Percentiles rank a stretch among this genome's conserved stretches.
phyloP scores from a whole-genome alignment of 2,888 invertebrate genomes.

The Gortyna flavago region DNA sequence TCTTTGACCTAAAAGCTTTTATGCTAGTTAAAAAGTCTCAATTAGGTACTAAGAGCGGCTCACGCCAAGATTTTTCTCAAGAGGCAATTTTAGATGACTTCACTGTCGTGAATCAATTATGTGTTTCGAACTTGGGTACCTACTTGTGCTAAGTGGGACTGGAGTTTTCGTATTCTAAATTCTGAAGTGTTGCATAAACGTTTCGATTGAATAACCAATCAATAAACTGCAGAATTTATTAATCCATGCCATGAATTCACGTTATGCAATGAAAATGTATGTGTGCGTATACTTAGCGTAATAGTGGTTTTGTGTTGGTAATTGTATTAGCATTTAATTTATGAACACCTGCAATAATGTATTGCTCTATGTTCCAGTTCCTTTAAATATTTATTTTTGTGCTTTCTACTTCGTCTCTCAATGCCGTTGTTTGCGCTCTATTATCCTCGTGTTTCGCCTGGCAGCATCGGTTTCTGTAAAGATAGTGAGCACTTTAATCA shows the following conservation, averaged over 20 bases:
- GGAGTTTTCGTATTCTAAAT: conserved; percentile 29
- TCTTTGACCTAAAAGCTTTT: conserved; percentile 61
- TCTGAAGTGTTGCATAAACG: conserved; percentile 52
- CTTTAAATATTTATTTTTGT: conserved; percentile 11
- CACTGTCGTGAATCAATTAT: conserved; percentile 56
- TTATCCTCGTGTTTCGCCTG: conserved; percentile 50
- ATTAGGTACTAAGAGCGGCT: conserved; percentile 54
- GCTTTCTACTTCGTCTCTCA: conserved; percentile 11
- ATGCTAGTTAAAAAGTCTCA: conserved; percentile 60
- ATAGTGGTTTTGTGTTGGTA: conserved; percentile 45
- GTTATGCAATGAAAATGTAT: conserved; percentile 60
- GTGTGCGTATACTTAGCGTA: conserved; percentile 46
- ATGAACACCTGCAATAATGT: conserved; percentile 39
- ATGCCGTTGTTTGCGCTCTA: conserved; percentile 33
- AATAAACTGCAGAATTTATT: conserved; percentile 59
- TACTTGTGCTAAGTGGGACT: conserved; percentile 27
- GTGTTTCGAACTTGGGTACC: conserved; percentile 29
- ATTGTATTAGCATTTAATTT: conserved; percentile 51
- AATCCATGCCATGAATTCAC: conserved; percentile 47
- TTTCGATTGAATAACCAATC: conserved; percentile 60
- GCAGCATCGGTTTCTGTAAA: conserved; percentile 55
- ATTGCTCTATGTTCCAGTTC: conserved; percentile 25
- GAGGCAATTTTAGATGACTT: conserved; percentile 39
- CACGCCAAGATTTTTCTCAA: conserved; percentile 56
- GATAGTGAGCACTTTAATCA: conserved; percentile 71